phyloP scores from a whole-genome alignment of 2,113 vertebrate species.

The Syngnathus scovelli region DNA sequence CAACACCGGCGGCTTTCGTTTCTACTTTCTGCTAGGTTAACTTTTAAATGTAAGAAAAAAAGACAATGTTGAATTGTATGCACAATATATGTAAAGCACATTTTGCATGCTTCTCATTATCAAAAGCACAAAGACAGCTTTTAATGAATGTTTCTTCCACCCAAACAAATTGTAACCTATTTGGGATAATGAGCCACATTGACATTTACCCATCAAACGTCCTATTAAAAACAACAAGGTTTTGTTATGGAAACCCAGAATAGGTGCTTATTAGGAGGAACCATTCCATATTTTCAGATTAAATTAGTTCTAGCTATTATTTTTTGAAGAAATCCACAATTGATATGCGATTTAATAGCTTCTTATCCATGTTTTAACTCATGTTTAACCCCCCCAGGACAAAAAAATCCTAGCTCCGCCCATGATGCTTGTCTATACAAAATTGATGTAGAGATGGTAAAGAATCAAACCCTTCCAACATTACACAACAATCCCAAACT shows the following conservation, averaged over 20 bases:
- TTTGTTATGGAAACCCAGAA: neutral
- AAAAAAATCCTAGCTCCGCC: no score
- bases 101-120: neutral
- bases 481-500: constrained; percentile 36
- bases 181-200: neutral
- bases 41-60: neutral
- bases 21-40: neutral
- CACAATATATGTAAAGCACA: neutral
- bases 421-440: neutral
- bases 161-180: neutral
- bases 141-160: neutral
- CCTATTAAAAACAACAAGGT: neutral
- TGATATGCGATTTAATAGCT: neutral
- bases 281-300: neutral
- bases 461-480: no score
- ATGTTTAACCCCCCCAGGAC: no score
- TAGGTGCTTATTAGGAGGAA: neutral
- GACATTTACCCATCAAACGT: neutral
- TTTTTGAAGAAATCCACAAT: neutral
- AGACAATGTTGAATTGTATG: neutral
- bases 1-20: neutral
- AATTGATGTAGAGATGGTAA: neutral
- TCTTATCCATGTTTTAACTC: neutral
- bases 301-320: neutral
- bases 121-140: neutral